Evolutionary conservation across 2,888 invertebrate genomes (phyloP).

Genomic region (Chrysodeixis includens): DNA sequence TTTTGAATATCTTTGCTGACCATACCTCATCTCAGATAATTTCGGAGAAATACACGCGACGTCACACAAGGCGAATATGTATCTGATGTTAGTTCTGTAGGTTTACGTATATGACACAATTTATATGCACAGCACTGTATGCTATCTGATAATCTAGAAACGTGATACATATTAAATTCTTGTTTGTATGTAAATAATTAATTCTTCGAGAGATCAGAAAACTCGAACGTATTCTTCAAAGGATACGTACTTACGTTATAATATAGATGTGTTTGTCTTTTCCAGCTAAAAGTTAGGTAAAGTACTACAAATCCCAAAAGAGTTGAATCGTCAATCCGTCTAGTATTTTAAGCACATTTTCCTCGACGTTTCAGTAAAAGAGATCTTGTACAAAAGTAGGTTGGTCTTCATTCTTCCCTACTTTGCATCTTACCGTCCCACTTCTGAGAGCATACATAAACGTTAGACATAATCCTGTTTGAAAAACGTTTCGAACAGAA

Average conservation of each 20-base stretch:
- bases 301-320: neutral
- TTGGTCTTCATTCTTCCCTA: slow-evolving; percentile 22
- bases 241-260: neutral
- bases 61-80: neutral
- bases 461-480: slow-evolving; percentile 46
- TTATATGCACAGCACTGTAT: slow-evolving; percentile 2
- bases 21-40: slow-evolving; percentile 21
- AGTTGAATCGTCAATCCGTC: slow-evolving; percentile 1
- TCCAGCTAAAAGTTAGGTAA: neutral
- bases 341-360: slow-evolving; percentile 2
- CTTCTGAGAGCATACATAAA: slow-evolving; percentile 46
- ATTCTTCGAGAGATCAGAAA: neutral
- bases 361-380: neutral
- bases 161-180: neutral
- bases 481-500: slow-evolving; percentile 33
- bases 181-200: neutral
- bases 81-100: neutral
- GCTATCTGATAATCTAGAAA: neutral
- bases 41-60: slow-evolving; percentile 14
- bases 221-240: neutral
- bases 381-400: slow-evolving; percentile 20
- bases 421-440: slow-evolving; percentile 45
- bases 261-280: neutral
- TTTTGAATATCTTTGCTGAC: no score
- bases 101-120: neutral